Base-by-base conservation (phyloP, 1,140 invertebrate species). In the Camponotus vicinus region DNA sequence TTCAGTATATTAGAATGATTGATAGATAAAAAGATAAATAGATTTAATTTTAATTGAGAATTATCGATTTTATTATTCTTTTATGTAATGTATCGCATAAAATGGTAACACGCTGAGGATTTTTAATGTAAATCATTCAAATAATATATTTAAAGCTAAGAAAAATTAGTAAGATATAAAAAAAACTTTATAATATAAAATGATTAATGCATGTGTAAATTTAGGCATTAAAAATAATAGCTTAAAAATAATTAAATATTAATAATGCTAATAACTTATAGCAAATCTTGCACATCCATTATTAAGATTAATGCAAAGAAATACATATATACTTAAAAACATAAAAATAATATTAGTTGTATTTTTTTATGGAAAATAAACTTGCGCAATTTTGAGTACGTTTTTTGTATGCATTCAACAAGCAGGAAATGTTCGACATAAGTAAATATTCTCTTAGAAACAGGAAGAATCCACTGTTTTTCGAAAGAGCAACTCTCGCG, bases 31-130 rank as follows among this genome's bases (percentile, higher is more conserved):
- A 7, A n/a, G 7, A 69, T 52, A 69, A 18, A 80, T 15, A 82
- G 32, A 67, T 49, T 42, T 49, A 55, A 69, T 52, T 67, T 64
- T 52, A 69, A 66, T 78, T 67, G 0, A 45, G 8, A 34, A 4
- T 37, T 78, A 67, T 78, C 32, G 45, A 21, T 78, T 78, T 66
- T 5, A 13, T 42, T 32, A 63, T 21, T 67, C n/a, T 78, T 67
- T 45, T 66, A 34, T 27, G 4, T 59, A 42, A 40, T 34, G 13
- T 15, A 7, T 49, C 42, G 34, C 1, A 45, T 0, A 9, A 77
- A 77, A 64, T 34, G 18, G 3, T 45, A 9, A 45, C 6, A 59
- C 27, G 27, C 6, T 9, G 11, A 75, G 49, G 0, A 52, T 52
- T 52, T 61, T 61, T 76, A 59, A 57, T 21, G 13, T 75, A 76